These are phyloP conservation scores for Rhizoglyphus robini DNA, from an alignment of 1,140 invertebrate genomes.

Conservation along the genomic window DNA sequence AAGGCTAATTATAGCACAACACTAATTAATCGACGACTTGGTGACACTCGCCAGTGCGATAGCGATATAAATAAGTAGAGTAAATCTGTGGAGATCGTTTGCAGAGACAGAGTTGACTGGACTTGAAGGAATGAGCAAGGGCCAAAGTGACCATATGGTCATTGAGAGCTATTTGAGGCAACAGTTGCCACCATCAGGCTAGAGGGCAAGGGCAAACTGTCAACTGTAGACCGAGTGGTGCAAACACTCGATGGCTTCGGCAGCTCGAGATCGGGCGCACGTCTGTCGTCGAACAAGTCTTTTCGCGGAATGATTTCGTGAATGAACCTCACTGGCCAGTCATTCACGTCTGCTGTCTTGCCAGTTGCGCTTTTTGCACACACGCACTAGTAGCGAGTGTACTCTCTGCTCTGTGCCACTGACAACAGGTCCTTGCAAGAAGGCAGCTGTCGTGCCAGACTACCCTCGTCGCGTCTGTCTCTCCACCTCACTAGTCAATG, in stretches of 20 bases:
- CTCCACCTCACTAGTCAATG: neutral
- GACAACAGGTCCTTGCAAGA: constrained; percentile 3
- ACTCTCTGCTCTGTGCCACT: neutral
- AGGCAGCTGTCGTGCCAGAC: constrained; percentile 12
- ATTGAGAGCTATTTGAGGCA: neutral
- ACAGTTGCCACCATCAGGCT: neutral
- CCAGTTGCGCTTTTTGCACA: neutral
- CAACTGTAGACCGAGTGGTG: neutral
- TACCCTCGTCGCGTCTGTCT: neutral
- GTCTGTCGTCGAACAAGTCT: constrained; percentile 9
- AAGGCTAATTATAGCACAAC: too few relatives aligned
- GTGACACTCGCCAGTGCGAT: too few relatives aligned
- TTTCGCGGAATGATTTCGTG: neutral
- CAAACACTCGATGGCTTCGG: neutral
- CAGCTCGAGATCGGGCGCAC: neutral
- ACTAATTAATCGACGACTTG: too few relatives aligned
- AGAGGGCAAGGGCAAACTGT: neutral
- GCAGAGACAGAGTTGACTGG: neutral
- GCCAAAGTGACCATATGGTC: too few relatives aligned
- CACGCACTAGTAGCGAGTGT: neutral
- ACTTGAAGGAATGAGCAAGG: neutral
- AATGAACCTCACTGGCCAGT: neutral
- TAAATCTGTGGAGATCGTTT: too few relatives aligned
- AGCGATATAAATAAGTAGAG: too few relatives aligned
- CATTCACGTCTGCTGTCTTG: neutral